Evolutionary conservation across 2,797 vertebrate species (phyloP).

Genomic region (Lepus oiostolus): DNA sequence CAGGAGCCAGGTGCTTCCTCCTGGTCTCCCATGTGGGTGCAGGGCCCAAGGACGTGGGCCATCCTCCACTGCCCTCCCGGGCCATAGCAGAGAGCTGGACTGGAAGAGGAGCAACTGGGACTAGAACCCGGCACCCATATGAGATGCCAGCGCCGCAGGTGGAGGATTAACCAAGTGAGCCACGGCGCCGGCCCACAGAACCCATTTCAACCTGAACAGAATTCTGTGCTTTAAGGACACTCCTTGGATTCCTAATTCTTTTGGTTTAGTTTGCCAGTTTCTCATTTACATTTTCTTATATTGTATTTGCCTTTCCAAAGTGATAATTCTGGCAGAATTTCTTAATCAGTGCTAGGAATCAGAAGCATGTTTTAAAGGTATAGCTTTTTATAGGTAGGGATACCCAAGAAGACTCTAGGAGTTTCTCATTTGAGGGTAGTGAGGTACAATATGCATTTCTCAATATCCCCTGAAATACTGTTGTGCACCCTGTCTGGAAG

Average conservation of each 20-base stretch:
- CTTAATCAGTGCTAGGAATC: neutral
- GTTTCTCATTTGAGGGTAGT: neutral
- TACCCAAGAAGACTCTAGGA: neutral
- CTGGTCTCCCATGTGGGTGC: no score
- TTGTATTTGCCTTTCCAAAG: neutral
- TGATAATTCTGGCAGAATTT: conserved; percentile 13
- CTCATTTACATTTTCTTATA: conserved; percentile 28
- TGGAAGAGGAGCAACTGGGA: no score
- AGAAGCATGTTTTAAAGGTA: neutral
- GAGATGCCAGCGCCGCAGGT: no score
- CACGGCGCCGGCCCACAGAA: neutral
- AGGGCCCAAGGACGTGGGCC: no score
- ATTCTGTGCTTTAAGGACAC: neutral
- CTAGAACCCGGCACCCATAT: no score
- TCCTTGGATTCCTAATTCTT: neutral
- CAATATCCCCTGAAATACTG: neutral
- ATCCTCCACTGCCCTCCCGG: no score
- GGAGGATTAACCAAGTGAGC: no score
- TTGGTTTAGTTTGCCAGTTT: neutral
- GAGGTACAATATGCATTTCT: neutral
- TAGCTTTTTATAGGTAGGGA: neutral
- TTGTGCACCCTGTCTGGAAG: neutral
- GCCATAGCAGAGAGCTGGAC: no score
- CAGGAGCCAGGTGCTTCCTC: no score
- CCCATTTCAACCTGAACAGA: neutral